Conservation (phyloP, 2,113 vertebrate species). For the Pelodiscus sinensis region DNA sequence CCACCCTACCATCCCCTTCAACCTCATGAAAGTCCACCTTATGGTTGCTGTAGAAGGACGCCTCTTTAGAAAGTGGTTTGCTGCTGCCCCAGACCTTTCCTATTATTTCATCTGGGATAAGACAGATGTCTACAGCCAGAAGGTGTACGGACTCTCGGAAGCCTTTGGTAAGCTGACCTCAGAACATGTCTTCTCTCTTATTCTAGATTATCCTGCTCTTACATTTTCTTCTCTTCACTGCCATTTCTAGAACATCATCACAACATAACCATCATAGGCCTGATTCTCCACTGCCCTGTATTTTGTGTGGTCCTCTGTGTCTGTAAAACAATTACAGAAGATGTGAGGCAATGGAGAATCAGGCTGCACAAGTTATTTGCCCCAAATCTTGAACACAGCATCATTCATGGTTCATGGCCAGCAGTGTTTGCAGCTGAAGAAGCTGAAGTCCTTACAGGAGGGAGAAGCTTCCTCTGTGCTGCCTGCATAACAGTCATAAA, state of each 20-base stretch:
- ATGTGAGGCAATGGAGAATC: background rate
- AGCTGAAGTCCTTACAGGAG: background rate
- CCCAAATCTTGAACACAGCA: background rate
- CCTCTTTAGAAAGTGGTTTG: conserved; percentile 96
- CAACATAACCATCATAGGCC: background rate
- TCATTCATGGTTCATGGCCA: background rate
- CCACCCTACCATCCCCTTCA: conserved; percentile 93
- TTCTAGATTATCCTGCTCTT: background rate
- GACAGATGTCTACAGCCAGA: conserved; percentile 97
- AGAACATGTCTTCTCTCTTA: background rate
- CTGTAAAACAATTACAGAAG: background rate
- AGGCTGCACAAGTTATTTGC: accelerated
- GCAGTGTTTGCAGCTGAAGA: background rate
- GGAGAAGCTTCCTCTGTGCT: background rate
- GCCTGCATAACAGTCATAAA: too few species aligned
- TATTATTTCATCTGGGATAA: conserved; percentile 99
- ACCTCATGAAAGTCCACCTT: conserved; percentile 99
- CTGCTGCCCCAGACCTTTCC: conserved; percentile 90
- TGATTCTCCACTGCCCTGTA: background rate
- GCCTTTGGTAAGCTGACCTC: conserved; percentile 87
- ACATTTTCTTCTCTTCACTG: background rate
- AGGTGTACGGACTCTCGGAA: conserved; percentile 94
- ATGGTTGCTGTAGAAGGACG: conserved; percentile 97
- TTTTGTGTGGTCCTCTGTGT: background rate
- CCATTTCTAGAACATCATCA: background rate